Conservation (phyloP, 2,797 vertebrate genomes). For the Cossypha heuglini region DNA sequence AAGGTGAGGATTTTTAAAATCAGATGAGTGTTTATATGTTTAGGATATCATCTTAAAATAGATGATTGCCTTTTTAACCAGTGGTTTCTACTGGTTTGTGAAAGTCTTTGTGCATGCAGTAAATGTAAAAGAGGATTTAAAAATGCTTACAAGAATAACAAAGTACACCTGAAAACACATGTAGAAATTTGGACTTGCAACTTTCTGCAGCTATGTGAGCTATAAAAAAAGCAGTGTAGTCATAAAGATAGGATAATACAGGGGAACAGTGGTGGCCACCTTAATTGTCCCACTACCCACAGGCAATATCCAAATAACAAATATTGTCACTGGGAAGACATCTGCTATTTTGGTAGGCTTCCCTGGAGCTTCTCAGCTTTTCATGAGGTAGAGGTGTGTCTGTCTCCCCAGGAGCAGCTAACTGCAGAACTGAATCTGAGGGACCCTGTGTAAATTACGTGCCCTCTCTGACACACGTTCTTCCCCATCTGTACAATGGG, state of each 20-base stretch:
- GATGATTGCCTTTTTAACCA: not conserved
- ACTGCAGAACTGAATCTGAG: not conserved
- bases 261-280: accelerated
- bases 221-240: not conserved
- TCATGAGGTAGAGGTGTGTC: not conserved
- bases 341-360: not conserved
- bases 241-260: not conserved
- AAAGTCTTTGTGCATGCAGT: not conserved
- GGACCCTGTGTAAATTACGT: not conserved
- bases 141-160: not conserved
- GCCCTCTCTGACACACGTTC: accelerated
- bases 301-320: not conserved
- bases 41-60: not conserved
- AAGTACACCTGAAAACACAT: not conserved
- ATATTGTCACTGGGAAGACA: not conserved
- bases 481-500: not conserved
- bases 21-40: not conserved
- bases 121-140: not conserved
- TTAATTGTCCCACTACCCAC: not conserved
- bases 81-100: not conserved
- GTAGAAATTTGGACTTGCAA: not conserved
- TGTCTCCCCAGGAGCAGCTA: not conserved
- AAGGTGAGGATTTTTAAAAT: not conserved
- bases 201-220: not conserved
- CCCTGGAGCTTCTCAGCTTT: not conserved